These are phyloP conservation scores for Anthopleura sola DNA, from an alignment of 64 coral and sea anemone species.

Conservation along the genomic window DNA sequence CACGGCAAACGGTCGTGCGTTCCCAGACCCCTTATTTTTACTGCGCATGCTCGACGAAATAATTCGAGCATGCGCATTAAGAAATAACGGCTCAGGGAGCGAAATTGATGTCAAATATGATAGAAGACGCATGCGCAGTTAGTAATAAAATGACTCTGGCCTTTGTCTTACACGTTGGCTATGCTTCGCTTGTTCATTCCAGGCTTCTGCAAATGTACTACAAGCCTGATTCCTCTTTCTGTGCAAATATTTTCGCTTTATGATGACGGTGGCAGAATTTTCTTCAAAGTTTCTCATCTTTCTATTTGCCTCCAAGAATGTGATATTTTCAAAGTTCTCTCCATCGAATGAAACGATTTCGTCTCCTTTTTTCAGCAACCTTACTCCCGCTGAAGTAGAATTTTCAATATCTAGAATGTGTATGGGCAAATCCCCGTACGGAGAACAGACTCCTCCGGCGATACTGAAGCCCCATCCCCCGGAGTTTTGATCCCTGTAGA, in stretches of 20 bases:
- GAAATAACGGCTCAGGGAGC: too few species aligned
- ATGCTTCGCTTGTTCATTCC: conserved; percentile 26
- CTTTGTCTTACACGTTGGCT: background rate
- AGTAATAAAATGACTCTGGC: conserved; percentile 42
- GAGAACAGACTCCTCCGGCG: conserved; percentile 63
- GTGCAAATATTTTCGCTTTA: conserved; percentile 62
- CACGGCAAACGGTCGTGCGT: too few species aligned
- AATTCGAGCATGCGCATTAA: too few species aligned
- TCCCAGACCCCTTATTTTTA: too few species aligned
- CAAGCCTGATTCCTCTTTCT: conserved; percentile 3
- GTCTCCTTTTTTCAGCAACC: conserved; percentile 54
- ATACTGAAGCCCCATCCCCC: conserved; percentile 46
- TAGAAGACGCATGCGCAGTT: background rate
- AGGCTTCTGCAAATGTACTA: conserved; percentile 55
- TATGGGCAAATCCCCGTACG: conserved; percentile 73
- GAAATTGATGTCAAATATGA: too few species aligned
- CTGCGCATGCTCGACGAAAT: too few species aligned
- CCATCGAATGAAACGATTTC: conserved; percentile 63
- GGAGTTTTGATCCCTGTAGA: conserved; percentile 17
- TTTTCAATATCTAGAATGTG: conserved; percentile 46
- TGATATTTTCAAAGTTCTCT: conserved; percentile 47
- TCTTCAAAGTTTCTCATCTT: conserved; percentile 33
- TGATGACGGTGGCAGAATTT: conserved; percentile 35
- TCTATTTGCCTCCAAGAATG: conserved; percentile 59
- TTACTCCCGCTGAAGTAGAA: background rate